These are phyloP conservation scores for Reinhardtius hippoglossoides DNA, from an alignment of 2,113 vertebrate species.

Conservation along the genomic window DNA sequence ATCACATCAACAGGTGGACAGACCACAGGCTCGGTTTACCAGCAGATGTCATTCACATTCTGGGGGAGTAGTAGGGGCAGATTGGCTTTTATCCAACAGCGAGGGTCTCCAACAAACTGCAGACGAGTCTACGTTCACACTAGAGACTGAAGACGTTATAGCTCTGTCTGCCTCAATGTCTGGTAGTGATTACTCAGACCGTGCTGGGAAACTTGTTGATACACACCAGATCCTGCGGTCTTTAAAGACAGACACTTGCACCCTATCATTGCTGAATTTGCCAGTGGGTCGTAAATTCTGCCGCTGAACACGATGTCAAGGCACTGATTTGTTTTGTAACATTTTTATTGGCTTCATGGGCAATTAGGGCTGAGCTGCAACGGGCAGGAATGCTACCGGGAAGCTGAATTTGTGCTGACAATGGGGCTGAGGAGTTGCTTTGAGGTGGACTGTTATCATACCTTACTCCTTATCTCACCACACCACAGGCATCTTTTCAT, in stretches of 20 bases:
- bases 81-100: slow-evolving; percentile 41
- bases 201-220: slow-evolving; percentile 49
- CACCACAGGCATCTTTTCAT: slow-evolving; percentile 53
- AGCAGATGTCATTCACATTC: slow-evolving; percentile 58
- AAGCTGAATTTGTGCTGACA: slow-evolving; percentile 58
- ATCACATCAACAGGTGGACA: slow-evolving; percentile 66
- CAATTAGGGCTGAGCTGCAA: slow-evolving; percentile 30
- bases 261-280: slow-evolving; percentile 56
- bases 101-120: slow-evolving; percentile 29
- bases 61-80: slow-evolving; percentile 10
- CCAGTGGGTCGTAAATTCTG: slow-evolving; percentile 52
- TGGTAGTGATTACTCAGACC: slow-evolving; percentile 64
- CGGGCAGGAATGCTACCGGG: slow-evolving; percentile 39
- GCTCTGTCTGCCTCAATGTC: slow-evolving; percentile 51
- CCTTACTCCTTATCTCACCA: slow-evolving; percentile 57
- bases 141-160: neutral
- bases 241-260: slow-evolving; percentile 42
- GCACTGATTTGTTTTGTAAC: slow-evolving; percentile 30
- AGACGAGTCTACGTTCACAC: slow-evolving; percentile 17
- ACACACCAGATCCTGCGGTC: slow-evolving; percentile 50
- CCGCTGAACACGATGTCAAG: slow-evolving; percentile 48
- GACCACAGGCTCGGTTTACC: slow-evolving; percentile 49
- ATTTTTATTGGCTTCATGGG: slow-evolving; percentile 42
- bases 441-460: slow-evolving; percentile 62
- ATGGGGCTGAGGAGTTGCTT: slow-evolving; percentile 32